A percentile compares a stretch with the other conserved stretches of the same genome.
Evolutionary conservation across 2,113 vertebrate genomes (phyloP).

Genomic region (Calyptomena viridis): DNA sequence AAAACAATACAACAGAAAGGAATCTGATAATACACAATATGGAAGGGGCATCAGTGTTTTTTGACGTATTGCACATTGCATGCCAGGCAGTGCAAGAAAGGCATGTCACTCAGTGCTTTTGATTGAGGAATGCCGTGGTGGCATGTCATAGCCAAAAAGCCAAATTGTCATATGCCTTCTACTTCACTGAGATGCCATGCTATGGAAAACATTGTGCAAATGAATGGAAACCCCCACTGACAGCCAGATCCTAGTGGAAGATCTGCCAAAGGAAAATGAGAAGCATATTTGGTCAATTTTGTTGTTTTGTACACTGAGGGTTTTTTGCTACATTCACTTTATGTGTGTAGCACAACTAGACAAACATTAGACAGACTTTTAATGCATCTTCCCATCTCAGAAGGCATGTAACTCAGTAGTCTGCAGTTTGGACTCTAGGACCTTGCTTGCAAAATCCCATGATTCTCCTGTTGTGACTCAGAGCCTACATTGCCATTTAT

Average conservation of each 20-base stretch:
- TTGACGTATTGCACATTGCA: background rate
- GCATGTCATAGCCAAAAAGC: slow-evolving; percentile 27
- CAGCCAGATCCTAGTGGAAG: slow-evolving; percentile 13
- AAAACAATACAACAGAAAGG: slow-evolving; percentile 15
- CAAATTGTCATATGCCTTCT: slow-evolving; percentile 48
- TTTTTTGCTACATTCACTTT: background rate
- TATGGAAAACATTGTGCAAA: slow-evolving; percentile 54
- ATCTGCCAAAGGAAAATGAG: slow-evolving; percentile 25
- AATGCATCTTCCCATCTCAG: background rate
- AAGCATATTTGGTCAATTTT: background rate
- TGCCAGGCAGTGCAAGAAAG: slow-evolving; percentile 42
- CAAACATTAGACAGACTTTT: background rate
- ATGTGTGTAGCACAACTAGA: background rate
- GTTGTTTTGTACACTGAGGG: background rate
- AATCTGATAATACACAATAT: background rate
- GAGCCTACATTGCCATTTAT: background rate
- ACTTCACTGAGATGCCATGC: slow-evolving; percentile 7
- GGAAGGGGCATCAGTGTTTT: background rate
- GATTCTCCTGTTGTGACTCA: background rate
- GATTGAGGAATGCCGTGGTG: slow-evolving; percentile 46
- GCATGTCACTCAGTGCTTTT: slow-evolving; percentile 21
- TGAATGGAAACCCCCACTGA: slow-evolving; percentile 40
- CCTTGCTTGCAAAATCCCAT: background rate
- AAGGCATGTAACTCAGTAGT: background rate
- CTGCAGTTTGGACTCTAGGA: background rate